Conservation (phyloP, 64 coral and sea anemone genomes). For the Pocillopora verrucosa region DNA sequence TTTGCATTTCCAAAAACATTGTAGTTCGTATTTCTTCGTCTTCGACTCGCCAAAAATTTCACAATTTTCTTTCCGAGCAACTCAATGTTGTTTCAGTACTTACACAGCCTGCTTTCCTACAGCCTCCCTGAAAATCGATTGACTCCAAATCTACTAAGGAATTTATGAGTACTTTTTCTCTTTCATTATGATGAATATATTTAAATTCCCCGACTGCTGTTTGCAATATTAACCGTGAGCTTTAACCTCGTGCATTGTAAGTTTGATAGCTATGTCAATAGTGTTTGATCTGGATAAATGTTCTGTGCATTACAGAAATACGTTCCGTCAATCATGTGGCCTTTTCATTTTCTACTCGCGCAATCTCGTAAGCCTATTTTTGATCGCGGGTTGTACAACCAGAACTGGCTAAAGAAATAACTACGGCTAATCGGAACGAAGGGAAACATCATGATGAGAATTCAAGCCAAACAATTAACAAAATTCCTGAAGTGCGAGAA, state of each 20-base stretch:
- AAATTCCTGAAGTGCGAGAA: no score
- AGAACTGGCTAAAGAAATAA: no score
- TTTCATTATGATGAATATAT: not conserved
- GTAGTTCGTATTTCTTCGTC: no score
- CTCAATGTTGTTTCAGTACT: not conserved
- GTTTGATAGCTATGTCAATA: slow-evolving; percentile 15
- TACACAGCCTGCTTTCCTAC: not conserved
- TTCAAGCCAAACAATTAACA: no score
- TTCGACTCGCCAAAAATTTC: no score
- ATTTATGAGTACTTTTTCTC: slow-evolving; percentile 12
- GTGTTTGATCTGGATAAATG: not conserved
- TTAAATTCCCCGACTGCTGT: not conserved
- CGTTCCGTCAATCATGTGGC: not conserved
- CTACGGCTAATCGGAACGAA: no score
- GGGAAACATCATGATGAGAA: no score
- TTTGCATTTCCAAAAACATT: no score
- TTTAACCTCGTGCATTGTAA: slow-evolving; percentile 2
- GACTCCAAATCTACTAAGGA: not conserved
- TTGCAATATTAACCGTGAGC: not conserved
- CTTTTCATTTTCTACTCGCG: not conserved
- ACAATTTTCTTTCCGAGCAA: no score
- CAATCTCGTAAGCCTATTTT: not conserved
- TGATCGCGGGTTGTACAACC: no score
- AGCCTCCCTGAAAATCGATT: not conserved
- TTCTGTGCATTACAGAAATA: not conserved